Percentiles rank a stretch among this genome's conserved stretches.
These are phyloP conservation scores for Chesias legatella DNA, from an alignment of 2,888 invertebrate species.

Conservation along the genomic window DNA sequence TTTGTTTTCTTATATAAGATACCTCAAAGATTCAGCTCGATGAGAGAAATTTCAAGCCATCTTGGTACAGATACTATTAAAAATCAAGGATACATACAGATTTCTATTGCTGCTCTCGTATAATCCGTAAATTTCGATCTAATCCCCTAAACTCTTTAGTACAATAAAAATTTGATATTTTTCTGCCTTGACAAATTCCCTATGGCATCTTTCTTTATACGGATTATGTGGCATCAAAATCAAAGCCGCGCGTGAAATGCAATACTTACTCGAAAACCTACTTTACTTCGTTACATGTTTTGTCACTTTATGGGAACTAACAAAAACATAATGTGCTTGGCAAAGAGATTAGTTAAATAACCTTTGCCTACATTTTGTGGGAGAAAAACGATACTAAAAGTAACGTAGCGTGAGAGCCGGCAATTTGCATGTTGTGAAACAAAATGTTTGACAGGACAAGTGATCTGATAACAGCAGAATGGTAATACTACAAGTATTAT, in stretches of 20 bases:
- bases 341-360: conserved; percentile 20
- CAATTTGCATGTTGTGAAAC: conserved; percentile 22
- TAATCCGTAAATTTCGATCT: no score
- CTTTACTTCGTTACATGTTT: conserved; percentile 23
- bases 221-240: conserved; percentile 3
- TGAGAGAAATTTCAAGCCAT: no score
- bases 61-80: no score
- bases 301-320: conserved; percentile 26
- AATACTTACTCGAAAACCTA: conserved; percentile 15
- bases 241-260: conserved; percentile 19
- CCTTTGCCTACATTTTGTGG: conserved; percentile 23
- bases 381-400: conserved; percentile 19
- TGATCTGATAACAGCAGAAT: conserved; percentile 4
- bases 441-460: conserved; percentile 3
- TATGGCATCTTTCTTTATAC: background rate
- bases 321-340: conserved; percentile 20
- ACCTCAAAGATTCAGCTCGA: no score
- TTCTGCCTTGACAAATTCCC: no score
- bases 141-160: no score
- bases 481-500: background rate
- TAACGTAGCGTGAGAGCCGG: conserved; percentile 19
- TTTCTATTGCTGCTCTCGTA: no score
- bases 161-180: no score
- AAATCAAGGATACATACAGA: no score
- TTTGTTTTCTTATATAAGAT: no score